Evolutionary conservation across 2,113 vertebrate genomes (phyloP), one percentile per base, ranked within the genome.

Genomic region (Callionymus lyra): DNA sequence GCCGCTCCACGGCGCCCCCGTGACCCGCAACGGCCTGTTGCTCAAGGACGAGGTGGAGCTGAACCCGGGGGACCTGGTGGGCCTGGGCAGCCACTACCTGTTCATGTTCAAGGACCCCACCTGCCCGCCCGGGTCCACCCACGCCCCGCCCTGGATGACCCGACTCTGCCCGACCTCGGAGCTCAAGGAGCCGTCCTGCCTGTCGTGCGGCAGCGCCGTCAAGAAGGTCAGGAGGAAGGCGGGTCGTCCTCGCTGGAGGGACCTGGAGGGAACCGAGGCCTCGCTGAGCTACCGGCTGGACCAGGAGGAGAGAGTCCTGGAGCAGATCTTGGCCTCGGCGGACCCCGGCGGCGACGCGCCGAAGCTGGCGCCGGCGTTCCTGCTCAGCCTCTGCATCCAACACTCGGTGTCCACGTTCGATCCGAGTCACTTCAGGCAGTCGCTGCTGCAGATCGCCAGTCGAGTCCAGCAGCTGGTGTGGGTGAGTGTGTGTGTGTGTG

Each of bases 41-140:
- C 65, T 88, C 1, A 70, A 79, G 31, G 70, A 71, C 13, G 78
- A 86, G 53, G 72, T 63, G 1, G 70, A 82, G 52, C 69, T 88
- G 31, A 68, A 53, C 17, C 76, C 83, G 0, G 85, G 86, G 3
- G 86, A 88, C 60, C 54, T 88, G n/a, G 73, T 88, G 2, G 83
- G 85, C 6, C 43, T 88, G 41, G 86, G 86, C 8, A 76, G 79
- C 47, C 77, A 85, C 54, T 88, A 88, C 53, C 61, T 88, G 13
- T 84, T 88, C 59, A 75, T 88, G 79, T 88, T 84, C 38, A 86
- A 88, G 50, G 86, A 88, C 57, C 85, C 85, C 10, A 84, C 84
- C 4, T 50, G 58, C 39, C 6, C 40, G 3, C 14, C 65, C 1
- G 55, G 55, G 6, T 16, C 61, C 11, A 35, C 41, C 1, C 67